Evolutionary conservation across 1,140 invertebrate genomes (phyloP).

Genomic region (Apis cerana): DNA sequence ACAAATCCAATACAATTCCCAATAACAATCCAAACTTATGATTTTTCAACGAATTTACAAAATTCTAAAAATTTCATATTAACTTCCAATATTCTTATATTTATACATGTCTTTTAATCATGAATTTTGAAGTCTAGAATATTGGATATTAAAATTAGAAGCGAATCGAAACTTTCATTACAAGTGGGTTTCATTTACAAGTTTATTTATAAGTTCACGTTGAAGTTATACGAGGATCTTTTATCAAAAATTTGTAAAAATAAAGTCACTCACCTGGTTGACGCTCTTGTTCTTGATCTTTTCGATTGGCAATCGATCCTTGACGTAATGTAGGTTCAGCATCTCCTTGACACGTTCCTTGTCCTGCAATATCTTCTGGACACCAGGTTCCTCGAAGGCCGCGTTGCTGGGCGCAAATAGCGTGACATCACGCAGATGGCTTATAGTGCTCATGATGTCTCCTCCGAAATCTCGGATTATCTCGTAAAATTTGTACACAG

Average conservation of each 20-base stretch:
- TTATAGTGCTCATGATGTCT: conserved; percentile 88
- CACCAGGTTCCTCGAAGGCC: conserved; percentile 86
- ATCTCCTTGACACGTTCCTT: conserved; percentile 87
- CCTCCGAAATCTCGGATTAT: conserved; percentile 88
- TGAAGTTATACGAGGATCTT: too few relatives aligned
- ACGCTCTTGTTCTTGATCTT: conserved; percentile 87
- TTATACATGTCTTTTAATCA: too few relatives aligned
- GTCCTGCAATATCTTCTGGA: conserved; percentile 87
- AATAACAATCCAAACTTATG: too few relatives aligned
- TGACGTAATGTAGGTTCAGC: conserved; percentile 90
- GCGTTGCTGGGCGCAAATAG: conserved; percentile 95
- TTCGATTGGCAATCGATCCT: conserved; percentile 87
- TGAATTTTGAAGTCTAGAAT: not conserved
- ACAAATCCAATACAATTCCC: too few relatives aligned
- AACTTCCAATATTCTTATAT: too few relatives aligned
- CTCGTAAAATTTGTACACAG: conserved; percentile 90
- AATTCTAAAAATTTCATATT: too few relatives aligned
- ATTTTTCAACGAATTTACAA: too few relatives aligned
- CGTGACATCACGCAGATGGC: conserved; percentile 87
- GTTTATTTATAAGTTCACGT: too few relatives aligned
- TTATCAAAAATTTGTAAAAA: not conserved
- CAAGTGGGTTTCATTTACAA: too few relatives aligned
- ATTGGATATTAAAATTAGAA: not conserved
- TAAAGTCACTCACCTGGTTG: conserved; percentile 83
- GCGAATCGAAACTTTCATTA: conserved; percentile 13